Evolutionary conservation across 2,888 invertebrate species (phyloP).

Genomic region (Melanotus villosus): DNA sequence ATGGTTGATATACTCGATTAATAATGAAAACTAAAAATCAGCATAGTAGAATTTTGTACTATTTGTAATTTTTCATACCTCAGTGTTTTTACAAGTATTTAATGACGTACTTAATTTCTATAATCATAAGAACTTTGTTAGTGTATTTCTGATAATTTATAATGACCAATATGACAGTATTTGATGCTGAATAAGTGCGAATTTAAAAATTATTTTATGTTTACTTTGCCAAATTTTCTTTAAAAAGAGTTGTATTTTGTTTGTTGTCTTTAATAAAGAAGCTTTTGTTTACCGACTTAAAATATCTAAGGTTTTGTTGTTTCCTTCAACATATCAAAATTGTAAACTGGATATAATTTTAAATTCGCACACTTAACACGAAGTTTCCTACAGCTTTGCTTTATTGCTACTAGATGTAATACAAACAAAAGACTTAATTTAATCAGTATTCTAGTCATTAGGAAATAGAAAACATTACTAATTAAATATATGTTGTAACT

Average conservation of each 20-base stretch:
- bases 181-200: not conserved
- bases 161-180: slow-evolving; percentile 27
- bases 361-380: slow-evolving; percentile 25
- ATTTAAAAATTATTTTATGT: not conserved
- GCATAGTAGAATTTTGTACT: slow-evolving; percentile 57
- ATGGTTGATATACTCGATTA: slow-evolving; percentile 17
- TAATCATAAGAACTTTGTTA: not conserved
- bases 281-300: no score
- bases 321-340: no score
- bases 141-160: slow-evolving; percentile 2
- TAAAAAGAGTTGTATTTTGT: no score
- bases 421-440: slow-evolving; percentile 61
- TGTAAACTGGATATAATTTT: slow-evolving; percentile 25
- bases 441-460: slow-evolving; percentile 63
- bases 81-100: slow-evolving; percentile 57
- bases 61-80: slow-evolving; percentile 65
- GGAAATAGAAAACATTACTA: slow-evolving; percentile 55
- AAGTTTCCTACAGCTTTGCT: slow-evolving; percentile 52
- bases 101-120: slow-evolving; percentile 46
- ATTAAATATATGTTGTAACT: slow-evolving; percentile 59
- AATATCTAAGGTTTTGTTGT: no score
- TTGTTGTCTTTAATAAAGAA: no score
- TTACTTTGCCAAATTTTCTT: not conserved
- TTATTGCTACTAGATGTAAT: slow-evolving; percentile 53
- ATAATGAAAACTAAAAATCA: slow-evolving; percentile 15